A percentile compares a stretch with the other conserved stretches of the same genome.
Conservation (phyloP, 1,140 invertebrate species). For the Teleopsis dalmanni region DNA sequence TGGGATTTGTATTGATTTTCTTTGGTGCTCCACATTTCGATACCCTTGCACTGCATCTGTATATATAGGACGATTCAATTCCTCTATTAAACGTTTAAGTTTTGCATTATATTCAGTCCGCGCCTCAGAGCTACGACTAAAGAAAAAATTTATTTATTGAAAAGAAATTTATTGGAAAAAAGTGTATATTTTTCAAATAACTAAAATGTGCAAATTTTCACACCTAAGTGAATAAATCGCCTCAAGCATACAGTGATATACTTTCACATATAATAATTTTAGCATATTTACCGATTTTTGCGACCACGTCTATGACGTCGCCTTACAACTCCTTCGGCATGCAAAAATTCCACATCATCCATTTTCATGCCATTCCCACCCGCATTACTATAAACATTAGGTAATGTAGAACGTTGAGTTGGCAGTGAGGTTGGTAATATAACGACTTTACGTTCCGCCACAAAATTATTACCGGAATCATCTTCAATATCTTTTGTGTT, state of each 20-base stretch:
- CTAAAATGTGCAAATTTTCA: too few species aligned
- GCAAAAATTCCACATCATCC: slow-evolving; percentile 38
- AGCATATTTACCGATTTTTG: slow-evolving; percentile 27
- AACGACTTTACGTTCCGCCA: slow-evolving; percentile 23
- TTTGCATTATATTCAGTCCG: slow-evolving; percentile 24
- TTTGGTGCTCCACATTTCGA: too few species aligned
- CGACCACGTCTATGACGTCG: slow-evolving; percentile 34
- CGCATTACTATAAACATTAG: slow-evolving; percentile 42
- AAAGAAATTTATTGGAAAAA: neutral
- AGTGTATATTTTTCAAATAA: neutral
- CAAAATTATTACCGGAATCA: slow-evolving; percentile 42
- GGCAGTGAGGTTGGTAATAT: slow-evolving; percentile 38
- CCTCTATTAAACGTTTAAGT: slow-evolving; percentile 30
- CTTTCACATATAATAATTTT: neutral
- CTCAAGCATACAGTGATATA: too few species aligned
- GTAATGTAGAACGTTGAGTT: slow-evolving; percentile 33
- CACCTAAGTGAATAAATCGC: too few species aligned
- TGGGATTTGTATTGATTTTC: too few species aligned
- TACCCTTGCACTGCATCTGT: too few species aligned
- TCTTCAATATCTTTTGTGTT: slow-evolving; percentile 43
- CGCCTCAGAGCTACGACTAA: slow-evolving; percentile 12
- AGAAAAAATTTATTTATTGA: neutral
- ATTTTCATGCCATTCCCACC: slow-evolving; percentile 39
- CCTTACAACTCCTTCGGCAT: slow-evolving; percentile 26
- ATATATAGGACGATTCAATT: slow-evolving; percentile 27